phyloP scores from a whole-genome alignment of 2,113 vertebrate species.

The Pelecanus crispus region DNA sequence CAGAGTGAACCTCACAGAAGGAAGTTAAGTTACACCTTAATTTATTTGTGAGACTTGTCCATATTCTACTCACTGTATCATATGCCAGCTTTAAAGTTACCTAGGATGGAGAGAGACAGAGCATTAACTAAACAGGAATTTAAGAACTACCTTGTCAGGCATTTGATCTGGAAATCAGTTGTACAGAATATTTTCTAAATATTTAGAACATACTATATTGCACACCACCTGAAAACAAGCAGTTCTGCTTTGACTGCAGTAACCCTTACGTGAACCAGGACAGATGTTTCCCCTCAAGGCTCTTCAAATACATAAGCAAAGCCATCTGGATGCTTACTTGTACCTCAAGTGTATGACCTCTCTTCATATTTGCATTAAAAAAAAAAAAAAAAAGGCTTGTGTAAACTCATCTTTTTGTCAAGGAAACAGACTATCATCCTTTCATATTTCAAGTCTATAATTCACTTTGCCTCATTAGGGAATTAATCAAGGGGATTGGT shows the following conservation, averaged over 20 bases:
- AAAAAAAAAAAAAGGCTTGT: not conserved
- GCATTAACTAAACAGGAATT: not conserved
- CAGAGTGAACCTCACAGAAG: not conserved
- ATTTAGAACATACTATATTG: not conserved
- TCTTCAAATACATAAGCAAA: constrained; percentile 26
- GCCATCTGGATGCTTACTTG: constrained; percentile 45
- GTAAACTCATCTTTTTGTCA: not conserved
- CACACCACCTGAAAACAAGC: constrained; percentile 4
- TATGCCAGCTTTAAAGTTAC: not conserved
- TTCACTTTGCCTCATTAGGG: not conserved
- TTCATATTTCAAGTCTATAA: not conserved
- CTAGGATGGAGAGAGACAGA: not conserved
- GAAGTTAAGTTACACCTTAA: not conserved
- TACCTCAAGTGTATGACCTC: not conserved
- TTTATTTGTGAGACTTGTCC: not conserved
- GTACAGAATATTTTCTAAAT: not conserved
- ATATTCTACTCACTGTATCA: not conserved
- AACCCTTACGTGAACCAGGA: constrained; percentile 16
- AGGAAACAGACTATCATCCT: not conserved
- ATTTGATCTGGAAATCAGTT: not conserved
- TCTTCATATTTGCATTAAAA: not conserved
- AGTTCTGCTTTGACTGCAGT: not conserved
- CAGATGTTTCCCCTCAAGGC: constrained; percentile 51
- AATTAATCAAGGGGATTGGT: constrained; percentile 8
- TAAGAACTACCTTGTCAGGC: not conserved